Base-by-base conservation (phyloP, 2,797 vertebrate genomes). In the Phalanger gymnotis region DNA sequence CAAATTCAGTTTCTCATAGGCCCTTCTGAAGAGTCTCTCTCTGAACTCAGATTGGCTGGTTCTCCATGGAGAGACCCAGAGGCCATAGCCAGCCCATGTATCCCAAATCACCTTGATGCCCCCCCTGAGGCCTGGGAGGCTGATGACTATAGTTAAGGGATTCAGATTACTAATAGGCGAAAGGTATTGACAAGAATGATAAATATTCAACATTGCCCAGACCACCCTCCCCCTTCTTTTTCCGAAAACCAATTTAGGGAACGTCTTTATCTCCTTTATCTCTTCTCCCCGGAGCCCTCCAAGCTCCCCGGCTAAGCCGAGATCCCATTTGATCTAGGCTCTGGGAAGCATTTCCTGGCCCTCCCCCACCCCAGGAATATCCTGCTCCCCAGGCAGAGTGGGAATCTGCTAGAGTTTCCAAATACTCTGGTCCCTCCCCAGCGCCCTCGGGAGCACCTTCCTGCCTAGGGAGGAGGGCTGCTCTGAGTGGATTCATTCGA, bases 221-320 rank as follows among this genome's bases (percentile, higher is more conserved):
- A 47, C 73, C 73, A 87, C 73, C 73, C 91, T 93, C 56, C 61
- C 57, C 66, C 92, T 40, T n/a, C 90, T 87, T 92, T 54, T 73
- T 34, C 91, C 25, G 25, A 54, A 53, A n/a, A 52, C 66, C 47
- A 28, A 51, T 54, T 52, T 22, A 52, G 51, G 51, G 31, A 51
- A 22, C 73, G 7, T 54, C 53, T 55, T 89, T 73, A 53, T 55
- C 92, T 55, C 61, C 56, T 55, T 58, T 87, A 10, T 57, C 94
- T 40, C 40, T 52, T 57, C 25, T 53, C 87, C 87, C 61, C 19
- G 22, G 40, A 53, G 47, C 61, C 61, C 61, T n/a, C 87, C 55
- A 27, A 52, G 30, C 52, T 87, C 73, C 40, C 73, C 27, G 73
- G 73, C 73, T 87, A 87, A 87, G 40, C 73, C 51, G 40, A 47